Base-by-base conservation (phyloP, 1,140 invertebrate genomes). In the Tetraneura akinire region DNA sequence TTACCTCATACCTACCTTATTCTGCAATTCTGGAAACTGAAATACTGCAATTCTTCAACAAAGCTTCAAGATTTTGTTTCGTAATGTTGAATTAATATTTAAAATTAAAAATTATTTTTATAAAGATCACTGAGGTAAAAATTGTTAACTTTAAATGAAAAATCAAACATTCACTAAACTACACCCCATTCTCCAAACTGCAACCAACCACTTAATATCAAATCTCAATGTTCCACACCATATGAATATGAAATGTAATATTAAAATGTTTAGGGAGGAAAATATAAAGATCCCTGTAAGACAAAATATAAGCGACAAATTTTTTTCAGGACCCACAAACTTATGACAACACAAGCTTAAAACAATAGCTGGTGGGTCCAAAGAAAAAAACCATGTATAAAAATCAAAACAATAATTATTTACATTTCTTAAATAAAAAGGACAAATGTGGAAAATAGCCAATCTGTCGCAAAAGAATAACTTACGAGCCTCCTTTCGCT, bases 401-500 rank as follows among this genome's bases (percentile, higher is more conserved):
- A n/a, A 18, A 53, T 14, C n/a, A n/a, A n/a, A 53, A 18, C 2
- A 5, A 3, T 32, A 64, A n/a, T 23, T 55, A 0, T 4, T 26
- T 57, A n/a, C n/a, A n/a, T n/a, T n/a, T n/a, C n/a, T n/a, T n/a
- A 55, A 55, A 21, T 23, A 55, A 3, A 23, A 1, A 26, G 21
- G 4, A n/a, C 10, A n/a, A 32, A 49, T 26, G 1, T 5, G 37
- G 29, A 37, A 42, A 42, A 21, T 16, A 5, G 26, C 45, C 55
- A 78, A 78, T 78, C 42, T 42, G 18, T 42, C 74, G 26, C 74
- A 78, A 78, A 78, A 78, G 74, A 60, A 78, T 57, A 78, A 78
- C 74, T 78, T 78, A 78, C 74, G 21, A 78, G 74, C 74, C 74
- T 78, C 74, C 74, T 78, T 78, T 78, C 55, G 74, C 74, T 78